Evolutionary conservation across 2,113 vertebrate species (phyloP).

Genomic region (Rhombomys opimus): DNA sequence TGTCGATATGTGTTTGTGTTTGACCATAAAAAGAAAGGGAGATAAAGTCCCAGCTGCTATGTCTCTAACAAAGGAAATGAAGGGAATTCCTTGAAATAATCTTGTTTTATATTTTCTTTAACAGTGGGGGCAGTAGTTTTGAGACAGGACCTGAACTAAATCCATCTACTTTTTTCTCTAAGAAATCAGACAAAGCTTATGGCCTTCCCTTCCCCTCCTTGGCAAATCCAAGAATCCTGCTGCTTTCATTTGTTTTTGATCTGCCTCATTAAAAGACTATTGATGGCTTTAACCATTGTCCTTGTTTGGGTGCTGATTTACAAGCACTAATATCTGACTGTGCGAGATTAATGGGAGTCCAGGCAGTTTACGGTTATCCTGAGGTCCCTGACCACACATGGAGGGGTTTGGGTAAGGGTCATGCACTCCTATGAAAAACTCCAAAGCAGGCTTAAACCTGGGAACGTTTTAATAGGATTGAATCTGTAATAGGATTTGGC

Average conservation of each 20-base stretch:
- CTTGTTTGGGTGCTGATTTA: conserved; percentile 93
- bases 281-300: conserved; percentile 93
- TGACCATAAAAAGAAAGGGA: conserved; percentile 58
- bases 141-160: conserved; percentile 76
- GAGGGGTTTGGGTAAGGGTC: conserved; percentile 90
- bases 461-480: conserved; percentile 94
- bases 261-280: conserved; percentile 94
- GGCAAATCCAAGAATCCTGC: conserved; percentile 88
- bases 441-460: conserved; percentile 93
- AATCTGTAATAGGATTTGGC: conserved; percentile 93
- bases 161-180: conserved; percentile 79
- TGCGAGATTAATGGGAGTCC: conserved; percentile 91
- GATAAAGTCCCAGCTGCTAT: conserved; percentile 69
- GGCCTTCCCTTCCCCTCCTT: conserved; percentile 83
- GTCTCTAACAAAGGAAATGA: conserved; percentile 72
- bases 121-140: conserved; percentile 73
- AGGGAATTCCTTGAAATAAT: conserved; percentile 77
- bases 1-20: conserved; percentile 46
- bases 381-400: conserved; percentile 92
- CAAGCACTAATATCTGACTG: conserved; percentile 93
- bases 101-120: conserved; percentile 64
- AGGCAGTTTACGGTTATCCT: conserved; percentile 91
- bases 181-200: conserved; percentile 86
- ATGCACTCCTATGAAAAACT: conserved; percentile 89
- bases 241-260: conserved; percentile 94